Evolutionary conservation across 2,113 vertebrate species (phyloP), one percentile per base, ranked within the genome.

Genomic region (Bungarus multicinctus): DNA sequence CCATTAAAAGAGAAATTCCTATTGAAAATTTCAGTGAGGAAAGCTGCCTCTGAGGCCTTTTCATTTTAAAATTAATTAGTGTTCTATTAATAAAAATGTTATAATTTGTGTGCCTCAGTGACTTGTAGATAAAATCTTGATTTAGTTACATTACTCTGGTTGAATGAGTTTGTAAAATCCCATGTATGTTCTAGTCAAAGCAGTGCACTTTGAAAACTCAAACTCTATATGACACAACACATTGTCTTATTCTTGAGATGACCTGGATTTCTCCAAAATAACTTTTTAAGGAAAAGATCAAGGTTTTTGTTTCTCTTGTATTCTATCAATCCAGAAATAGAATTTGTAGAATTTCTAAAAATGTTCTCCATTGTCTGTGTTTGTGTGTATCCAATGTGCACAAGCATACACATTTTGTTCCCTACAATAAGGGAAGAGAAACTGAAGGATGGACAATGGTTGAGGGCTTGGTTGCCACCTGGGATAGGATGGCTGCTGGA

Each of bases 11-110:
- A 3, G 4, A 93, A 90, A 60, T 89, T 91, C 60, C 27, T 90
- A 12, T 91, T 92, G 18, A 88, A 94, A 92, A 85, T 64, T 60
- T 87, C 25, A 50, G 1, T 90, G 5, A 0, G 23, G 8, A n/a
- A 7, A 94, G 93, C 7, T 89, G 58, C 57, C 25, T 94, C 34
- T 20, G 50, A 25, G 2, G 30, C 8, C 2, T 90, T 7, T 92
- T 92, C 25, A 58, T 1, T 89, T 86, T 94, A 92, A 93, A 89
- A 52, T 60, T 74, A 85, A 34, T 94, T 89, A 47, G 8, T 27
- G 54, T 14, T 60, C 54, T 92, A 95, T 87, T 0, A 91, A 90
- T 27, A 87, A 45, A 92, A 92, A 14, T 93, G 43, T 0, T 89
- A 85, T 92, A 91, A 34, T 90, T 91, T 12, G 43, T 92, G 8